These are phyloP conservation scores for Psophia crepitans DNA, from an alignment of 2,113 vertebrate genomes.

Conservation along the genomic window DNA sequence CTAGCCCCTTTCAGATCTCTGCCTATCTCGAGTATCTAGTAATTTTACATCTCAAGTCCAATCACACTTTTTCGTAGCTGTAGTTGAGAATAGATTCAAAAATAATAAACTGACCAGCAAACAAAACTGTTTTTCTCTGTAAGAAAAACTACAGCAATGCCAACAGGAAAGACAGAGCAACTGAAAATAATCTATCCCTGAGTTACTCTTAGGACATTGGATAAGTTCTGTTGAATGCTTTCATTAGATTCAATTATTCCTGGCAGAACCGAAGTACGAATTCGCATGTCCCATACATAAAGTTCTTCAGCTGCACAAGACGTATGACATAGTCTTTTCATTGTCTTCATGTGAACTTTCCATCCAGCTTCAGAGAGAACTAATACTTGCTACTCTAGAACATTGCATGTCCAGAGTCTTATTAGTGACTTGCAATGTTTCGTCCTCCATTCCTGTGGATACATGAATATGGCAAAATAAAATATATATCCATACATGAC, in stretches of 20 bases:
- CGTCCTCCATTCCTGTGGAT: background rate
- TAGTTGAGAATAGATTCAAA: background rate
- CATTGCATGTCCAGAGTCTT: background rate
- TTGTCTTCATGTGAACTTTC: background rate
- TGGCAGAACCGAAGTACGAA: background rate
- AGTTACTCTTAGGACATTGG: background rate
- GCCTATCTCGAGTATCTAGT: background rate
- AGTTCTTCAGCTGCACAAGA: background rate
- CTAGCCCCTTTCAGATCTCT: background rate
- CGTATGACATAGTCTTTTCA: background rate
- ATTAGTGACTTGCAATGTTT: background rate
- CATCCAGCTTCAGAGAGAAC: accelerated
- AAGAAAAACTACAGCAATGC: background rate
- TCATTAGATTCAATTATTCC: background rate
- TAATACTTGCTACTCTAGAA: background rate
- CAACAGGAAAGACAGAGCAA: background rate
- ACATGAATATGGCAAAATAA: background rate
- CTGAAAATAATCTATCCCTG: background rate
- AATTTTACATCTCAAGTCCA: background rate
- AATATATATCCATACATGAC: background rate
- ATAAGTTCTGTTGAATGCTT: background rate
- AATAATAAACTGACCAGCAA: background rate
- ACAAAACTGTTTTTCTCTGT: background rate
- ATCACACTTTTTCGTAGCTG: background rate
- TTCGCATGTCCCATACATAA: background rate